Base-by-base conservation (phyloP, 1,140 invertebrate genomes). In the Periplaneta americana region DNA sequence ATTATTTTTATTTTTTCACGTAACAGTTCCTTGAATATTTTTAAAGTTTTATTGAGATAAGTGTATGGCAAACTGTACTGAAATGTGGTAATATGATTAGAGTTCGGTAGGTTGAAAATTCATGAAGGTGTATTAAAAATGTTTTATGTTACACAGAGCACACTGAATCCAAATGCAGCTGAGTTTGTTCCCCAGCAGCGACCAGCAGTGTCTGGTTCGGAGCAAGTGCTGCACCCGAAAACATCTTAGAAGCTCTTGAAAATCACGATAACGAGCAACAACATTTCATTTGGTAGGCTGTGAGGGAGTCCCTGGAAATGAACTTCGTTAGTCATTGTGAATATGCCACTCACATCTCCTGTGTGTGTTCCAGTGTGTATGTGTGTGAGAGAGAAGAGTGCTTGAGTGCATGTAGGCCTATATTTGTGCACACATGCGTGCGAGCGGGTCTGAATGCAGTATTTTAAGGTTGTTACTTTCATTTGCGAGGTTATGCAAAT, bases 141-240 rank as follows among this genome's bases (percentile, higher is more conserved):
- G 48, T 83, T 33, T 80, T 83, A 80, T 74, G 33, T 84, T 39
- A 89, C 91, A 78, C 88, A 93, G 88, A 95, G 93, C 79, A 92
- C 92, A 74, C 86, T 95, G 74, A 96, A 96, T 88, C 94, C 95
- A 0, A 90, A 95, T 83, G 95, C 94, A 9, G 93, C 93, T 34
- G 95, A 95, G 87, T 95, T 95, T 86, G 90, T 95, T 79, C 94
- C 94, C 84, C 79, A 74, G 34, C 81, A 57, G n/a, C 77, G 75
- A 18, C 37, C 37, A 11, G 17, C 28, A 36, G n/a, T 22, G 22
- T 37, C 39, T 74, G 76, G 36, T 33, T 75, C 36, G 17, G 81
- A 28, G 22, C 28, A 33, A 0, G 28, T 31, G 28, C 75, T 35
- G n/a, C 75, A 28, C 5, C 28, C 75, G 33, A 76, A 78, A 81